These are phyloP conservation scores for Macrobrachium nipponense DNA, from an alignment of 1,140 invertebrate species.

Conservation along the genomic window DNA sequence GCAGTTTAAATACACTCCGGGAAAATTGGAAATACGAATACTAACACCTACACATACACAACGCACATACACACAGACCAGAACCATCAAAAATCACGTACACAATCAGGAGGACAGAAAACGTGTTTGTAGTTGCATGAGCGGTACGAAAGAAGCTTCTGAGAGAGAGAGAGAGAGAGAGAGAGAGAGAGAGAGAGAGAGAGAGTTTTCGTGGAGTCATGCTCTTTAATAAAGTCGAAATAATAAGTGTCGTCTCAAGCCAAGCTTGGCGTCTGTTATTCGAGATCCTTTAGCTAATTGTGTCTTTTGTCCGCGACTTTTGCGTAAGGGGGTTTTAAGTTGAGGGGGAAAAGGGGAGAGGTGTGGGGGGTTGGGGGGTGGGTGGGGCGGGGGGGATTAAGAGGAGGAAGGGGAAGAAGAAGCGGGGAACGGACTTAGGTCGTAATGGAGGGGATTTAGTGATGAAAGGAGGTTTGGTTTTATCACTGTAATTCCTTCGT, in stretches of 20 bases:
- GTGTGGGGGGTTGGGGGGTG: background rate
- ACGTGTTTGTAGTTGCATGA: too few species aligned
- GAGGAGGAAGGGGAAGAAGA: background rate
- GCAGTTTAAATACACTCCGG: too few species aligned
- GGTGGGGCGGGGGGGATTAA: background rate
- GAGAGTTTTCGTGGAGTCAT: constrained; percentile 41
- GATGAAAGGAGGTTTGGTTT: background rate
- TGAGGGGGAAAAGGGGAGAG: background rate
- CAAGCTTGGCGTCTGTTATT: constrained; percentile 38
- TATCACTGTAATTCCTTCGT: background rate
- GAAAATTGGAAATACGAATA: too few species aligned
- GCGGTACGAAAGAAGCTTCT: background rate
- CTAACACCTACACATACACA: too few species aligned
- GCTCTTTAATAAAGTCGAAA: constrained; percentile 53
- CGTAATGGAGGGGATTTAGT: background rate
- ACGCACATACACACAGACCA: too few species aligned
- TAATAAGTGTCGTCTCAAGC: constrained; percentile 36
- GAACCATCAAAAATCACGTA: too few species aligned
- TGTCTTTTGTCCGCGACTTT: constrained; percentile 47
- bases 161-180: too few species aligned
- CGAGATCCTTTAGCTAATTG: constrained; percentile 44
- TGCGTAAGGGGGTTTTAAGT: background rate
- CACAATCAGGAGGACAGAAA: too few species aligned
- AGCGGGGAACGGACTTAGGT: background rate
- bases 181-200: too few species aligned